A percentile compares a stretch with the other conserved stretches of the same genome.
Evolutionary conservation across 1,140 invertebrate genomes (phyloP).

Genomic region (Scaptomyza hsui): DNA sequence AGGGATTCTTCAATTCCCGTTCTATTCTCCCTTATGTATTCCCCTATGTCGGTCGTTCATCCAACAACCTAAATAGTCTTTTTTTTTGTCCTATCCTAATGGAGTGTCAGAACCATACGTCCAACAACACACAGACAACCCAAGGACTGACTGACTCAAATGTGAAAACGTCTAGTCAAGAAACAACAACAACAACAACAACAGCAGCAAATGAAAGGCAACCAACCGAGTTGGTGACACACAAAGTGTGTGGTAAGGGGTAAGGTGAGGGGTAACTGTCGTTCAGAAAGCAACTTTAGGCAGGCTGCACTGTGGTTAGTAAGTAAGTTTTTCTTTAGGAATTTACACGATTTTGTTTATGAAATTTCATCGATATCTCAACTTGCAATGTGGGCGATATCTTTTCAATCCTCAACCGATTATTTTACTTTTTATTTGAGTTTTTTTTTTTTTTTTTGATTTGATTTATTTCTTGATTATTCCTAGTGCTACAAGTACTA

Average conservation of each 20-base stretch:
- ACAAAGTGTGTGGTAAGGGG: slow-evolving; percentile 6
- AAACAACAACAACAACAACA: slow-evolving; percentile 27
- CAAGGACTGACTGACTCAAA: slow-evolving; percentile 43
- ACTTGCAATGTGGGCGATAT: too few species aligned
- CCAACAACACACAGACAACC: slow-evolving; percentile 12
- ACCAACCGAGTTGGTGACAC: slow-evolving; percentile 28
- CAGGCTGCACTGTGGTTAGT: not conserved
- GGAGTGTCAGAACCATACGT: slow-evolving; percentile 46
- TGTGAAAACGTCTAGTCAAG: slow-evolving; percentile 59
- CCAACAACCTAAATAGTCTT: slow-evolving; percentile 69
- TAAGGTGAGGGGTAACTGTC: slow-evolving; percentile 3
- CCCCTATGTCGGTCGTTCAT: slow-evolving; percentile 59
- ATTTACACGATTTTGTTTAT: too few species aligned
- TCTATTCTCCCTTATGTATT: not conserved
- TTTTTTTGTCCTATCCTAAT: slow-evolving; percentile 52
- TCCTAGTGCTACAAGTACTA: too few species aligned
- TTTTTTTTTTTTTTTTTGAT: too few species aligned
- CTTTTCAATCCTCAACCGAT: too few species aligned
- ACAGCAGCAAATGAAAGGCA: slow-evolving; percentile 41
- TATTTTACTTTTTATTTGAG: too few species aligned
- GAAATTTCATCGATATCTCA: too few species aligned
- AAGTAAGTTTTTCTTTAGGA: too few species aligned
- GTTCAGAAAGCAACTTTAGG: not conserved
- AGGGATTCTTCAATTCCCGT: not conserved
- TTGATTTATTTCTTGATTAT: too few species aligned